phyloP scores from a whole-genome alignment of 2,113 vertebrate genomes.

The Pseudois nayaur region DNA sequence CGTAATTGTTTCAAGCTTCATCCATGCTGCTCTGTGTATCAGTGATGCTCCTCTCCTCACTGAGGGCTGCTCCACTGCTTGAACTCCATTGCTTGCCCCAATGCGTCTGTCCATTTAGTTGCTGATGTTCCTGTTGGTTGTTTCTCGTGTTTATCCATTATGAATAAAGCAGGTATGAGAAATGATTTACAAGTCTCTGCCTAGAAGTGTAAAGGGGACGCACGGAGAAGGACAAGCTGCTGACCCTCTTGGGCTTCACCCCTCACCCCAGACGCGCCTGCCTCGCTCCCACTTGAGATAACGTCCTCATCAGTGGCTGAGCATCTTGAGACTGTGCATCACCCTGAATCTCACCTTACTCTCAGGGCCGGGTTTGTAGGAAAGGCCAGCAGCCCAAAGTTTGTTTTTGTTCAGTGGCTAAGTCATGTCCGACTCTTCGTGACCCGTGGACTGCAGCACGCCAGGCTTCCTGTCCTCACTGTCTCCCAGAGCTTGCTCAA shows the following conservation, averaged over 20 bases:
- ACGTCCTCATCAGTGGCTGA: fast-evolving
- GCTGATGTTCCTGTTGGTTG: too few relatives aligned
- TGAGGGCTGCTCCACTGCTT: not conserved
- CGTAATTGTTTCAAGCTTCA: not conserved
- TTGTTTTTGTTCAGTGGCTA: not conserved
- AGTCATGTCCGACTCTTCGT: not conserved
- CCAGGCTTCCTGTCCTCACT: not conserved
- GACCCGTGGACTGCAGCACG: not conserved
- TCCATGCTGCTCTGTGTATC: fast-evolving
- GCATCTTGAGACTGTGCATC: fast-evolving
- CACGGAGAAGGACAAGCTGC: not conserved
- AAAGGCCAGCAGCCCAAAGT: not conserved
- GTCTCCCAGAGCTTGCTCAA: not conserved
- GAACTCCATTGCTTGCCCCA: too few relatives aligned
- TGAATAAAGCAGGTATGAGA: fast-evolving
- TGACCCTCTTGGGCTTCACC: not conserved
- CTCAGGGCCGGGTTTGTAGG: not conserved
- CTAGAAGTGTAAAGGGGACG: too few relatives aligned
- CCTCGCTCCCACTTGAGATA: fast-evolving
- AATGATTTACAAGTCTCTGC: not conserved
- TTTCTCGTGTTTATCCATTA: fast-evolving
- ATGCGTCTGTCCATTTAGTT: fast-evolving
- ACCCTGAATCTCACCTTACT: fast-evolving
- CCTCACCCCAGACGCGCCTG: fast-evolving
- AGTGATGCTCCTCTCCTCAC: fast-evolving